Evolutionary conservation across 2,113 vertebrate species (phyloP).

Genomic region (Colius striatus): DNA sequence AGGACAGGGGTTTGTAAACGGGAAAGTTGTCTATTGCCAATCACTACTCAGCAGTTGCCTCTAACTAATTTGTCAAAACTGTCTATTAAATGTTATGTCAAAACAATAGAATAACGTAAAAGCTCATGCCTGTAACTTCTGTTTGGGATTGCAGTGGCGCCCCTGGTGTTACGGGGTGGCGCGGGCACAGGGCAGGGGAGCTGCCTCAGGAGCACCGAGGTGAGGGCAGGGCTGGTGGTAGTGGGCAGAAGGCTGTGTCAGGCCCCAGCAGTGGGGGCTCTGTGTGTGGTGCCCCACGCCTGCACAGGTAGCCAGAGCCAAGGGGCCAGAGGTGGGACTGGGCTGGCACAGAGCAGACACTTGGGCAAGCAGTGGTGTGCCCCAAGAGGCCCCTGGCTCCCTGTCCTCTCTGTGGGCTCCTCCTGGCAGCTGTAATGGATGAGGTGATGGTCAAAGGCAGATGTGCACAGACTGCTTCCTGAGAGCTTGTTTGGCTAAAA

Average conservation of each 20-base stretch:
- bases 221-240: neutral
- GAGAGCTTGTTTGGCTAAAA: neutral
- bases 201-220: neutral
- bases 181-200: neutral
- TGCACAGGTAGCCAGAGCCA: neutral
- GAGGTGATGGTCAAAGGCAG: neutral
- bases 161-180: neutral
- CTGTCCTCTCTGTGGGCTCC: too few species aligned
- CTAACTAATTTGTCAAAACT: neutral
- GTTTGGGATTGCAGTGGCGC: neutral
- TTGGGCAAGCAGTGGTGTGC: neutral
- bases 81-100: neutral
- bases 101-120: neutral
- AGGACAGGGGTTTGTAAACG: accelerated
- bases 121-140: neutral
- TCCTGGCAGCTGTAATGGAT: too few species aligned
- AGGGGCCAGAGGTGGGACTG: neutral
- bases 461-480: neutral
- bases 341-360: accelerated
- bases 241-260: neutral
- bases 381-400: neutral
- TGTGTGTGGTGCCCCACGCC: too few species aligned
- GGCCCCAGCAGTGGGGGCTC: accelerated
- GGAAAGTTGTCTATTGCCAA: neutral
- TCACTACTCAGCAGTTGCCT: neutral